phyloP scores from a whole-genome alignment of 2,797 vertebrate species.

The Lutra lutra region DNA sequence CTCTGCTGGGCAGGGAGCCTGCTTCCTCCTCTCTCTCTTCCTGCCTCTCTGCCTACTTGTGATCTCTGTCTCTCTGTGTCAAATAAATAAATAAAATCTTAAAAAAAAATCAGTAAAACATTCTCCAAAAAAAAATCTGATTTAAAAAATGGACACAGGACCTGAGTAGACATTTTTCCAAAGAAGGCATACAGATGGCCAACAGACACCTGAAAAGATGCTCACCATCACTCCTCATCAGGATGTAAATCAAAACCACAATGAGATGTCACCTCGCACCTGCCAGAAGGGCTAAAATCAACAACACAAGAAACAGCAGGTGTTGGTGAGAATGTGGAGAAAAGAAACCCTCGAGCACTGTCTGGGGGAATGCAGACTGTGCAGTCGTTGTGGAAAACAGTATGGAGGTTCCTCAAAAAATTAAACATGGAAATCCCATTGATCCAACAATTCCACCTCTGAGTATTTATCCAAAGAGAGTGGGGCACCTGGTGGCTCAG shows the following conservation, averaged over 20 bases:
- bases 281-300: neutral
- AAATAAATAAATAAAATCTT: no score
- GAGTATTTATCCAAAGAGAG: neutral
- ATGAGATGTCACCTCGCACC: neutral
- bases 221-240: neutral
- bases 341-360: neutral
- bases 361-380: neutral
- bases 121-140: no score
- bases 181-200: neutral
- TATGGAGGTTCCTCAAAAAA: neutral
- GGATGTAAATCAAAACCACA: neutral
- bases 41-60: no score
- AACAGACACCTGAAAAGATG: neutral
- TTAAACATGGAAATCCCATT: neutral
- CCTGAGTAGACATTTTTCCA: neutral
- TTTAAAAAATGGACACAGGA: neutral
- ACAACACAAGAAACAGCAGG: neutral
- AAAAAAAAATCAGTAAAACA: no score
- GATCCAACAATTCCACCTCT: neutral
- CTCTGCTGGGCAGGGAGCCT: no score
- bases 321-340: neutral
- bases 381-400: neutral
- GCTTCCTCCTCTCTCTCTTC: no score
- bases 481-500: no score
- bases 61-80: no score